Conservation (phyloP, 2,113 vertebrate species). For the Phrynosoma platyrhinos region DNA sequence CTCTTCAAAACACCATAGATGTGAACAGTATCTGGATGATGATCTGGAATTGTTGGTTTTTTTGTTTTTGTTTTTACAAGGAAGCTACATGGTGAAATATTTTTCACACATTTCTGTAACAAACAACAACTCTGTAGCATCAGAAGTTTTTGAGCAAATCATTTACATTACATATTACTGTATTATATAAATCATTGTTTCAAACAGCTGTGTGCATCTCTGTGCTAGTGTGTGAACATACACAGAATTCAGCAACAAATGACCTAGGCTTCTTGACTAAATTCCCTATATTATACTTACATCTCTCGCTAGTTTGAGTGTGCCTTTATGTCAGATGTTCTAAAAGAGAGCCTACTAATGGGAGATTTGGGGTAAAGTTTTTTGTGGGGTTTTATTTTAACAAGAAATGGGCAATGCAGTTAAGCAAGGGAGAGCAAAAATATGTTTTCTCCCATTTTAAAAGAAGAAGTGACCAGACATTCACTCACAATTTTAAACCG, state of each 20-base stretch:
- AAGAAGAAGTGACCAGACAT: too few species aligned
- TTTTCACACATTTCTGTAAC: not conserved
- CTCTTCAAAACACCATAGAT: not conserved
- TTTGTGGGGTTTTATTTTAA: not conserved
- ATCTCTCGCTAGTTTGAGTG: conserved; percentile 62
- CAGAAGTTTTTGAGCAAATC: conserved; percentile 65
- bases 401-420: too few species aligned
- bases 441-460: too few species aligned
- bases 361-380: not conserved
- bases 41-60: not conserved
- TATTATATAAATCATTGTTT: too few species aligned
- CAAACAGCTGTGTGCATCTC: too few species aligned
- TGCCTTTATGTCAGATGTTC: conserved; percentile 26
- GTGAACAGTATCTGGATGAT: not conserved
- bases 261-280: too few species aligned
- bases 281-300: conserved; percentile 41
- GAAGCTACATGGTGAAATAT: too few species aligned
- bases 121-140: conserved; percentile 47
- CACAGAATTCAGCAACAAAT: too few species aligned
- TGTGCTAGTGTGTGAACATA: too few species aligned
- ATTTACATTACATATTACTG: conserved; percentile 25
- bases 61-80: too few species aligned
- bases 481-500: too few species aligned
- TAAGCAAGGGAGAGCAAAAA: not conserved
- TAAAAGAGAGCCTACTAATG: not conserved